These are phyloP conservation scores for Erithacus rubecula DNA, from an alignment of 2,797 vertebrate species.

Conservation along the genomic window DNA sequence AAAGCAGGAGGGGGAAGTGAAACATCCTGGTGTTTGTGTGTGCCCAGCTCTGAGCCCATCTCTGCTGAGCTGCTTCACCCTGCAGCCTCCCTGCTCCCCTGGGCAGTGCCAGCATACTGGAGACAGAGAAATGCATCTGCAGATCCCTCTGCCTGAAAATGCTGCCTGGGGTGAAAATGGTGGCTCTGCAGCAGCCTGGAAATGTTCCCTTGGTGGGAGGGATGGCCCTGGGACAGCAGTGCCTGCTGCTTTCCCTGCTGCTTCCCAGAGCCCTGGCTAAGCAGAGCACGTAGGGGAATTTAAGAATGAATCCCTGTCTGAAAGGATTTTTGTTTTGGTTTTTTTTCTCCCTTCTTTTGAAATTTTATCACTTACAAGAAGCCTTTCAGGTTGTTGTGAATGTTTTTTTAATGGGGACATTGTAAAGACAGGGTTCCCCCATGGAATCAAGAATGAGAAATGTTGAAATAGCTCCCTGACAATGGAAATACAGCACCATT, in stretches of 20 bases:
- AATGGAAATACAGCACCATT: rapidly evolving
- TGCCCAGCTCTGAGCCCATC: rapidly evolving
- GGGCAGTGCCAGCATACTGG: rapidly evolving
- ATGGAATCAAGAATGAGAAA: neutral
- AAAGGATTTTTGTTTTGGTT: neutral
- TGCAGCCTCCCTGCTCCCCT: rapidly evolving
- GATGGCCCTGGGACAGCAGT: neutral
- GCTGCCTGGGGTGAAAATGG: rapidly evolving
- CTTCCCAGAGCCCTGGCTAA: neutral
- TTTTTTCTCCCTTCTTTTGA: neutral
- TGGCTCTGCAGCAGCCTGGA: neutral
- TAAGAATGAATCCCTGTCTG: neutral
- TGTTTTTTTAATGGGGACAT: neutral
- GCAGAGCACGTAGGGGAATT: neutral
- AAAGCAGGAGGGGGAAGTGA: neutral
- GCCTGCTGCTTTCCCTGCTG: neutral
- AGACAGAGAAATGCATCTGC: rapidly evolving
- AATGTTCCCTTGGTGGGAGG: neutral
- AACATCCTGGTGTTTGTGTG: neutral
- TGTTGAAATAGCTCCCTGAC: neutral
- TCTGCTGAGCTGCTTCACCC: neutral
- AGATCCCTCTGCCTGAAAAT: neutral
- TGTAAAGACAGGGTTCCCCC: neutral
- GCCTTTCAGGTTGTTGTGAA: neutral
- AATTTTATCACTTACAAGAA: neutral